These are phyloP conservation scores for Istiophorus platypterus DNA, from an alignment of 2,113 vertebrate species.

Conservation along the genomic window DNA sequence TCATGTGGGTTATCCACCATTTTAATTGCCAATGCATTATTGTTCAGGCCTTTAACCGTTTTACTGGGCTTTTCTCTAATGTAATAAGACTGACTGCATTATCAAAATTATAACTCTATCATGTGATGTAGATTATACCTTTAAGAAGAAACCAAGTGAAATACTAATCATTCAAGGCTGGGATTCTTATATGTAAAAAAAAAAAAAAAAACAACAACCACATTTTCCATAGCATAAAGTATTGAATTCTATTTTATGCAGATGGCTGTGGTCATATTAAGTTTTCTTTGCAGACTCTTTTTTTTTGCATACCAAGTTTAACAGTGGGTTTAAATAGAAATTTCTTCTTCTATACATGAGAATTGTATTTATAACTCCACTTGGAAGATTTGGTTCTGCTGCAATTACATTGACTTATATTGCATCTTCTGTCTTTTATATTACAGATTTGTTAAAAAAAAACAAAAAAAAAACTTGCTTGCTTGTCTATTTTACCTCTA, in stretches of 20 bases:
- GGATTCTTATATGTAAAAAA: background rate
- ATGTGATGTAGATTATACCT: conserved; percentile 41
- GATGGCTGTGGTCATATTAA: background rate
- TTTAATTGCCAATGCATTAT: conserved; percentile 68
- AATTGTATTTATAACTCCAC: background rate
- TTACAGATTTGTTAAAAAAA: conserved; percentile 3
- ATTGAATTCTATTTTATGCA: background rate
- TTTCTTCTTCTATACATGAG: background rate
- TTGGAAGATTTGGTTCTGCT: background rate
- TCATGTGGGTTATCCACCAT: conserved; percentile 63
- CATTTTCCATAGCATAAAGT: background rate
- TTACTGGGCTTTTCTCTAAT: conserved; percentile 48
- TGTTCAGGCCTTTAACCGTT: conserved; percentile 59
- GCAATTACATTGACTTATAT: background rate
- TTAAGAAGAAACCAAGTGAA: conserved; percentile 31
- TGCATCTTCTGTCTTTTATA: no score
- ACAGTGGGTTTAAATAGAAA: background rate
- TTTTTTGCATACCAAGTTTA: conserved; percentile 6
- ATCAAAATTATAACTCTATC: conserved; percentile 47
- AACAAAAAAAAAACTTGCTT: conserved; percentile 48
- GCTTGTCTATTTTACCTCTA: conserved; percentile 28
- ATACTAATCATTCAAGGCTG: conserved; percentile 13
- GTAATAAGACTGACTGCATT: conserved; percentile 44
- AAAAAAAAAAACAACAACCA: no score
- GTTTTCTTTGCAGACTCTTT: background rate